Percentiles rank a stretch among this genome's conserved stretches.
These are phyloP conservation scores for Pyxicephalus adspersus DNA, from an alignment of 2,113 vertebrate species.

Conservation along the genomic window DNA sequence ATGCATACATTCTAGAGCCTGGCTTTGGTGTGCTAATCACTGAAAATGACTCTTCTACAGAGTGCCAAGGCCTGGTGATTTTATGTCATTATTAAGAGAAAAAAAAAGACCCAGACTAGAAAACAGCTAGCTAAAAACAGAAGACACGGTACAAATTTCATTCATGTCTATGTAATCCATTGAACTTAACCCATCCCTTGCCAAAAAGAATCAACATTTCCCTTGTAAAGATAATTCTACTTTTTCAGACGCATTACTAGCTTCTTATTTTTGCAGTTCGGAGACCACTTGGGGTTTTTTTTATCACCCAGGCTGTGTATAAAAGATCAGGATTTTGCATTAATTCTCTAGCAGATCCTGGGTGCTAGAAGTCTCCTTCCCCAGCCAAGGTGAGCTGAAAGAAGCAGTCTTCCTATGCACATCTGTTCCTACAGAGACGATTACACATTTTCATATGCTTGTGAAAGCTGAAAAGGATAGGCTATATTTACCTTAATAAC, in stretches of 20 bases:
- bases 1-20: background rate
- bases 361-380: slow-evolving; percentile 23
- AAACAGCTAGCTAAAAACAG: background rate
- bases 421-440: slow-evolving; percentile 43
- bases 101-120: background rate
- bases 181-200: background rate
- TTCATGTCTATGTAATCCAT: background rate
- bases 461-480: slow-evolving; percentile 43
- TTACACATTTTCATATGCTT: slow-evolving; percentile 31
- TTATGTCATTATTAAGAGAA: background rate
- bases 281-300: no score
- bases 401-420: slow-evolving; percentile 10
- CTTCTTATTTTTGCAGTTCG: no score
- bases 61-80: background rate
- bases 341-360: background rate
- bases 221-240: background rate
- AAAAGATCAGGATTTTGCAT: no score
- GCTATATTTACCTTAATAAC: slow-evolving; percentile 40
- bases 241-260: background rate
- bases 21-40: background rate
- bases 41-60: background rate
- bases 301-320: no score
- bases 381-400: slow-evolving; percentile 33
- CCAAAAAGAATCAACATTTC: background rate
- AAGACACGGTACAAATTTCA: background rate